A percentile compares a stretch with the other conserved stretches of the same genome.
phyloP scores from a whole-genome alignment of 37 sponge, comb jelly and placozoan species.

The Axinella damicornis region DNA sequence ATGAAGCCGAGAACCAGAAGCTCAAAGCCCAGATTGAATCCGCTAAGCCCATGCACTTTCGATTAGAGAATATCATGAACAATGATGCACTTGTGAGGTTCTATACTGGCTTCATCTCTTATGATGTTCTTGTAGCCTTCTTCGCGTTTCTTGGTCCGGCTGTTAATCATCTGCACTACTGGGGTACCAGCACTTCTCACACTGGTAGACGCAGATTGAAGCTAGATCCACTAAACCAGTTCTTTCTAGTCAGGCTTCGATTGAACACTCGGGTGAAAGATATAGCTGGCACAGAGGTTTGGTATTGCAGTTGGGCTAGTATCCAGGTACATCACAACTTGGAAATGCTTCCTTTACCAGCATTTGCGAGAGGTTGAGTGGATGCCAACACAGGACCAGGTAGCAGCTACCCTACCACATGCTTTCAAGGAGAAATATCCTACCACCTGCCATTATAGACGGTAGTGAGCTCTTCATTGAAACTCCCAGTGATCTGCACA shows the following conservation, averaged over 20 bases:
- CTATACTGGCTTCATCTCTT: too few species aligned
- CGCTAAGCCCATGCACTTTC: neutral
- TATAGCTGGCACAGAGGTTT: conserved; percentile 35
- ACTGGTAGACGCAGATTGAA: too few species aligned
- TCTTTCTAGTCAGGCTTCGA: conserved; percentile 10
- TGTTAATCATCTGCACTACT: too few species aligned
- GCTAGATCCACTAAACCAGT: conserved; percentile 19
- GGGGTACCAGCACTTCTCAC: too few species aligned
- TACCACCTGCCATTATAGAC: conserved; percentile 51
- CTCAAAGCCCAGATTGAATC: neutral
- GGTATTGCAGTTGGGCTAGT: conserved; percentile 7
- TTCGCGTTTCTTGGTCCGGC: too few species aligned
- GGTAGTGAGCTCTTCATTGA: conserved; percentile 41
- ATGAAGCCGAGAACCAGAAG: neutral
- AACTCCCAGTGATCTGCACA: conserved; percentile 34
- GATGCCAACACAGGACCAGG: conserved; percentile 32
- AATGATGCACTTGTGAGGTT: too few species aligned
- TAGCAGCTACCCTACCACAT: conserved; percentile 25
- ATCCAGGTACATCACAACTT: conserved; percentile 32
- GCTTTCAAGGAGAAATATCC: conserved; percentile 40
- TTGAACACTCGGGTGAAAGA: conserved; percentile 16
- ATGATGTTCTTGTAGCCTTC: too few species aligned
- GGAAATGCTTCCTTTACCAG: conserved; percentile 30
- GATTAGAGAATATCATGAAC: too few species aligned
- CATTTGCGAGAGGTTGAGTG: conserved; percentile 32